phyloP scores from a whole-genome alignment of 2,797 vertebrate genomes.

The Hapalemur alaotrensis region DNA sequence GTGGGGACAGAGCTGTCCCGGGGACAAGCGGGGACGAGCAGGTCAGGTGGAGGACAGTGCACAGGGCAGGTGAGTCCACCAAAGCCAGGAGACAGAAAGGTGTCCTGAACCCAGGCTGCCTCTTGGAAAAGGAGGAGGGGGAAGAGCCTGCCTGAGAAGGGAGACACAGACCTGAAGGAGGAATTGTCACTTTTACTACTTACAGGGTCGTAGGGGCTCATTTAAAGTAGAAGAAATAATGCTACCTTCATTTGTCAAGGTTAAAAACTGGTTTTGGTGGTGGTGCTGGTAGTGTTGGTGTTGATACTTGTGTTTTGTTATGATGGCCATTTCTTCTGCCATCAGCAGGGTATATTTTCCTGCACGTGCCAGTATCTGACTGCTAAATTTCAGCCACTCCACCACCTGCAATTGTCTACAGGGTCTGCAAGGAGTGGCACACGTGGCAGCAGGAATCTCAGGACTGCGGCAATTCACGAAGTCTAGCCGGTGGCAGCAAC shows the following conservation, averaged over 20 bases:
- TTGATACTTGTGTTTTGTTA: neutral
- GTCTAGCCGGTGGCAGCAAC: neutral
- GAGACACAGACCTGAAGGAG: neutral
- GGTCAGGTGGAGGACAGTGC: fast-evolving
- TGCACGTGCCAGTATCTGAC: neutral
- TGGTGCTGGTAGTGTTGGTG: too few species aligned
- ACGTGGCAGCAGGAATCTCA: neutral
- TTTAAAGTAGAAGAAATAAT: neutral
- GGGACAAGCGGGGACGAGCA: neutral
- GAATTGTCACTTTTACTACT: neutral
- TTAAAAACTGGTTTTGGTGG: neutral
- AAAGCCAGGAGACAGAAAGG: neutral
- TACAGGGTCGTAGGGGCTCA: neutral
- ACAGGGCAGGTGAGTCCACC: neutral
- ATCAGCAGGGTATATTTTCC: neutral
- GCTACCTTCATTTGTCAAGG: neutral
- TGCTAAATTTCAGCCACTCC: neutral
- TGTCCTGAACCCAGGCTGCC: neutral
- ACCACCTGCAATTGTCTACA: neutral
- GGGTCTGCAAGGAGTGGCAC: fast-evolving
- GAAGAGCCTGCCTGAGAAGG: neutral
- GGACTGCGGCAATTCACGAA: neutral
- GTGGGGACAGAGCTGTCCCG: neutral
- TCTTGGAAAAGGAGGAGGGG: neutral
- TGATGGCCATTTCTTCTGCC: neutral